Conservation (phyloP, 2,113 vertebrate species). For the Seriola dumerili region DNA sequence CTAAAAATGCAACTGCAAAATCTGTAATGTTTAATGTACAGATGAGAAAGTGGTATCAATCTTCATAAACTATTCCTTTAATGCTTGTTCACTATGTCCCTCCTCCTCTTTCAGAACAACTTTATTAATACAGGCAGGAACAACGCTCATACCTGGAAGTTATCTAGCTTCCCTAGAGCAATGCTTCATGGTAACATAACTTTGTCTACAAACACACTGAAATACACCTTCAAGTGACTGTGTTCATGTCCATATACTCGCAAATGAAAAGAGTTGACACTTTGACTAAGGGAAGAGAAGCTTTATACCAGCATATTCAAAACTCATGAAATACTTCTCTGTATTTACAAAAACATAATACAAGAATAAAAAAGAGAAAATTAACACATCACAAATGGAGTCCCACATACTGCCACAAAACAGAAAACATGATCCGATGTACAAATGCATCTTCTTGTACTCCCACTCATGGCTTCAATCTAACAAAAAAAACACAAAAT, state of each 20-base stretch:
- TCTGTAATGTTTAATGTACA: too few relatives aligned
- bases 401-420: constrained; percentile 77
- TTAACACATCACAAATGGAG: constrained; percentile 84
- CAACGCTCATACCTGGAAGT: not conserved
- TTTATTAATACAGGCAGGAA: not conserved
- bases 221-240: not conserved
- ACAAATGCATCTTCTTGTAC: constrained; percentile 83
- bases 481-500: constrained; percentile 60
- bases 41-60: too few relatives aligned
- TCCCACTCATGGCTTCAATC: constrained; percentile 82
- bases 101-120: not conserved
- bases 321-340: constrained; percentile 84
- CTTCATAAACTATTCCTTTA: too few relatives aligned
- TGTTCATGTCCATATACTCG: not conserved
- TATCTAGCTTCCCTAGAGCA: not conserved
- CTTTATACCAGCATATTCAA: constrained; percentile 85
- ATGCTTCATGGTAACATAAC: not conserved
- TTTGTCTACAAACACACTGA: not conserved
- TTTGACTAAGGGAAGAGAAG: constrained; percentile 79
- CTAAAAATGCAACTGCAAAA: too few relatives aligned
- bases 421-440: constrained; percentile 80
- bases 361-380: constrained; percentile 83
- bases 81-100: not conserved
- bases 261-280: constrained; percentile 50
- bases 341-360: constrained; percentile 86